Evolutionary conservation across 2,113 vertebrate species (phyloP), one percentile per base, ranked within the genome.

Genomic region (Cyprinodon brontotheroides): DNA sequence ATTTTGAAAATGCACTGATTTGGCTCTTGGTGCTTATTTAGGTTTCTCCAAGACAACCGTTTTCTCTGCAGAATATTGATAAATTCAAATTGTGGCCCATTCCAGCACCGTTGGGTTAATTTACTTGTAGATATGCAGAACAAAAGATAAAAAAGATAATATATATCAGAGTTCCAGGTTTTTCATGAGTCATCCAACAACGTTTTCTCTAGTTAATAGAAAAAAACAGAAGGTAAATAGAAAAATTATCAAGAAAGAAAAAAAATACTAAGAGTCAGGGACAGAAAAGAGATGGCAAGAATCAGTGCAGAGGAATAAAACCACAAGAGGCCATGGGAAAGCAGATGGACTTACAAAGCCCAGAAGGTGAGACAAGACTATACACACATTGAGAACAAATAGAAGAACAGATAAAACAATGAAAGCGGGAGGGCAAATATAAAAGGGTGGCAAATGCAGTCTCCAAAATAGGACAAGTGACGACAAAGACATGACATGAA

Each of bases 21-120:
- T 29, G 29, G 29, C 29, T 29, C 29, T 29, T 29, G 29, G 29
- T 29, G 29, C 29, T 29, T 1, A 29, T 29, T 29, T 29, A 29
- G 29, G 29, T 29, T 29, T 29, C 1, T 29, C 29, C 29, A 29
- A 29, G 1, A 29, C 29, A 29, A 29, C 29, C 29, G 29, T 29
- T 1, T 29, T 29, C 29, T 29, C 29, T 29, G 29, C 29, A 29
- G 29, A 29, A 29, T 1, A 29, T 29, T 29, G 29, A 1, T 29
- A 29, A 29, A 29, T 29, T 41, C 40, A 14, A 9, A 73, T 74
- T 70, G 66, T 70, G 59, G 20, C 59, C n/a, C 14, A 2, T 57
- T 76, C 13, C 14, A 10, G 13, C 20, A 43, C 38, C 41, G 60
- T 72, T 47, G 29, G 41, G 48, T 82, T 45, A 70, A 47, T 76